Conservation (phyloP, 2,888 invertebrate genomes). For the Cecidostiba fungosa region DNA sequence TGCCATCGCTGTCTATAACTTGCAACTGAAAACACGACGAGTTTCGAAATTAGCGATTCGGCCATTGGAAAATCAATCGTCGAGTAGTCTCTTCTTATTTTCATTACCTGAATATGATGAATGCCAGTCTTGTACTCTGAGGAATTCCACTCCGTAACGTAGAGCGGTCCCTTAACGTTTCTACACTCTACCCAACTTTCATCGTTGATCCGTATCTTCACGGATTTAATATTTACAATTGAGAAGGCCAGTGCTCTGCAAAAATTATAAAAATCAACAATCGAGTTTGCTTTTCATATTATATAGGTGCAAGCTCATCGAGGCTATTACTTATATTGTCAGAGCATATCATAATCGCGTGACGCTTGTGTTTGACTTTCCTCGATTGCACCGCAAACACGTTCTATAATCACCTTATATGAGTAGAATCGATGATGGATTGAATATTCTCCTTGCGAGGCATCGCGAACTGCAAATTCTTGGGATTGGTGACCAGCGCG, state of each 20-base stretch:
- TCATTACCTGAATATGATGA: slow-evolving; percentile 85
- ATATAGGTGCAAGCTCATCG: no score
- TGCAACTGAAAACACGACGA: slow-evolving; percentile 80
- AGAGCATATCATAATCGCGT: no score
- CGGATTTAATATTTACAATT: slow-evolving; percentile 83
- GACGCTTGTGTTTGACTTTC: no score
- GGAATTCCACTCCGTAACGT: slow-evolving; percentile 88
- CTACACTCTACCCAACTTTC: slow-evolving; percentile 85
- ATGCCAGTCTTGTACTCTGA: slow-evolving; percentile 84
- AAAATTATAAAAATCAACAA: slow-evolving; percentile 62
- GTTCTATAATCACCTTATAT: slow-evolving; percentile 84
- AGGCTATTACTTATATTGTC: no score
- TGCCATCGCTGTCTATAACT: slow-evolving; percentile 83
- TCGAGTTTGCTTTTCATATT: background rate
- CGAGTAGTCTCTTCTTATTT: background rate
- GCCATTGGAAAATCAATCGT: slow-evolving; percentile 15
- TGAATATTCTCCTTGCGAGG: slow-evolving; percentile 88
- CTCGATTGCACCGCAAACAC: background rate
- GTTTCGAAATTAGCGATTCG: background rate
- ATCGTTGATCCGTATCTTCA: slow-evolving; percentile 86
- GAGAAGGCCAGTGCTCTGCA: slow-evolving; percentile 90
- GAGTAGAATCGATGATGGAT: slow-evolving; percentile 86
- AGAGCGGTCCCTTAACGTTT: slow-evolving; percentile 86
- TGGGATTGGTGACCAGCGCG: slow-evolving; percentile 94
- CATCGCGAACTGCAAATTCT: slow-evolving; percentile 88